phyloP scores from a whole-genome alignment of 1,140 invertebrate species.

The Neodiprion virginianus region DNA sequence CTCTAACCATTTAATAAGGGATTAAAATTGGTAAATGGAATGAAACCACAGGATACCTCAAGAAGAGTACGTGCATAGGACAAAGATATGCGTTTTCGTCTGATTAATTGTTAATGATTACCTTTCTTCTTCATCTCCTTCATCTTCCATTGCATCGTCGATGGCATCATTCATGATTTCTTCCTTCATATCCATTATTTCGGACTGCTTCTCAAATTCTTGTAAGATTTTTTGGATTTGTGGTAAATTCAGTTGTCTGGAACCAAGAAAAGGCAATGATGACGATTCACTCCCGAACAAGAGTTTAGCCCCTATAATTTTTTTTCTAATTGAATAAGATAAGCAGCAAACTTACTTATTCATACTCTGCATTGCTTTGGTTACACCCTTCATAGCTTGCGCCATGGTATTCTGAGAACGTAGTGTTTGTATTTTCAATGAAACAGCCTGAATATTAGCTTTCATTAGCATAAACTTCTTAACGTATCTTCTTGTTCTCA shows the following conservation, averaged over 20 bases:
- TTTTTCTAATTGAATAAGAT: not conserved
- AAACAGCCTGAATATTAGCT: conserved; percentile 99
- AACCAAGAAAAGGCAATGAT: conserved; percentile 30
- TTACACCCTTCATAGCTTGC: conserved; percentile 99
- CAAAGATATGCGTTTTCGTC: conserved; percentile 10
- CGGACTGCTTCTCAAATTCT: conserved; percentile 99
- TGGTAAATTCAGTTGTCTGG: conserved; percentile 92
- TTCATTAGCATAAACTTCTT: conserved; percentile 99
- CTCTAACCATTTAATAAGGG: not conserved
- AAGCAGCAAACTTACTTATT: conserved; percentile 72
- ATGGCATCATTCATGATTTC: conserved; percentile 99
- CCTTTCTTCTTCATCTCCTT: conserved; percentile 98
- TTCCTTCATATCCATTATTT: conserved; percentile 99
- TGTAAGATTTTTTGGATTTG: conserved; percentile 99
- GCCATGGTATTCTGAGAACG: conserved; percentile 99
- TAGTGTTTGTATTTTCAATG: conserved; percentile 97
- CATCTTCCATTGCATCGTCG: conserved; percentile 98
- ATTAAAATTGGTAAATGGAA: not conserved
- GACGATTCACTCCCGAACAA: not conserved
- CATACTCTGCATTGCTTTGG: conserved; percentile 98
- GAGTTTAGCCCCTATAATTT: conserved; percentile 4
- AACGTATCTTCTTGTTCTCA: conserved; percentile 92
- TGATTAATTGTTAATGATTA: conserved; percentile 49
- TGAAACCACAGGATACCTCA: not conserved
- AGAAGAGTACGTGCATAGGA: not conserved